phyloP scores from a whole-genome alignment of 1,140 invertebrate genomes.

The Proales similis region DNA sequence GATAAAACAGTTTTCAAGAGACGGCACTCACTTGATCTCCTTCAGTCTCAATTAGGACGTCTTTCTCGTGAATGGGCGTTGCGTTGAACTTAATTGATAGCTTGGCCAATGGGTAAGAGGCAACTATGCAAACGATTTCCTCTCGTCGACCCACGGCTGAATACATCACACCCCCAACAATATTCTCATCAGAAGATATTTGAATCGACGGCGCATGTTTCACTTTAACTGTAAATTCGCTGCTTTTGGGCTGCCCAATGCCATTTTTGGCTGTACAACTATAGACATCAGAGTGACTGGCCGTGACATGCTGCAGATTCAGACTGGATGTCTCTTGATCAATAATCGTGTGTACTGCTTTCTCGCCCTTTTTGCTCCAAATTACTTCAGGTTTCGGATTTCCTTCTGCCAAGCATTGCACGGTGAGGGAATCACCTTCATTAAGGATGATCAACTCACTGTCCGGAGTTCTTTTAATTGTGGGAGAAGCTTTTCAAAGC shows the following conservation, averaged over 20 bases:
- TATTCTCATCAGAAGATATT: neutral
- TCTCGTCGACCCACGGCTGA: conserved; percentile 16
- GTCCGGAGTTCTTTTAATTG: conserved; percentile 14
- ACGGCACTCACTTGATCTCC: too few relatives aligned
- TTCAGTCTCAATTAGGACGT: too few relatives aligned
- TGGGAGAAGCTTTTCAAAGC: neutral
- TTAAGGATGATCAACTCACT: conserved; percentile 12
- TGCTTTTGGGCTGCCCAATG: conserved; percentile 18
- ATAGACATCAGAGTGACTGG: conserved; percentile 24
- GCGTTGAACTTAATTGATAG: too few relatives aligned
- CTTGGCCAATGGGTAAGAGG: conserved; percentile 4
- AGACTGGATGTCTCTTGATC: conserved; percentile 7
- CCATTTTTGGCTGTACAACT: conserved; percentile 37
- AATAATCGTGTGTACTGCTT: conserved; percentile 17
- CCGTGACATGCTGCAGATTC: conserved; percentile 7
- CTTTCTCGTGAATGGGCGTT: too few relatives aligned
- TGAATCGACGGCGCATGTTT: conserved; percentile 12
- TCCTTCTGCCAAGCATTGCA: conserved; percentile 29
- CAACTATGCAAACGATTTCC: conserved; percentile 3
- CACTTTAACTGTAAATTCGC: conserved; percentile 27
- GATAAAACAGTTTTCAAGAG: too few relatives aligned
- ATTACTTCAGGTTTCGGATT: conserved; percentile 12
- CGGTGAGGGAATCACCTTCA: conserved; percentile 28
- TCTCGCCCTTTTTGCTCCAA: conserved; percentile 33
- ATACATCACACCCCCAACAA: conserved; percentile 21